Evolutionary conservation across 2,113 vertebrate genomes (phyloP), one percentile per base, ranked within the genome.

Genomic region (Clupea harengus): DNA sequence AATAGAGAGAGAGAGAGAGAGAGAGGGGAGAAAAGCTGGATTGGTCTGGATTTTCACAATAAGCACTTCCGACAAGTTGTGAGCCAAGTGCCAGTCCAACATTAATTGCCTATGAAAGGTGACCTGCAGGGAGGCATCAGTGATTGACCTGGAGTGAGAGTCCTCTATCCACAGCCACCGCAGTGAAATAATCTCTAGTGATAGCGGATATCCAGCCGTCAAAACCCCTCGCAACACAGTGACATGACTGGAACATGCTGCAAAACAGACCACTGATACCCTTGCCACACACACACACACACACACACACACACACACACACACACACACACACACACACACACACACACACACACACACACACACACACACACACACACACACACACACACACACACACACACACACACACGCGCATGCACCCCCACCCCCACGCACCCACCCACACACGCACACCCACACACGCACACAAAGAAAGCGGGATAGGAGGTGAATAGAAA

Each of bases 21-120:
- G 67, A 67, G 57, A 6, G 60, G 22, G n/a, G 60, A 6, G 1
- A n/a, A n/a, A 25, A 2, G n/a, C 67, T 39, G 67, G 28, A 75
- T 95, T 95, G 91, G 92, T 91, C 95, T 93, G 93, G 96, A 97
- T 96, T 95, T 94, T 94, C 95, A 97, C 92, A 93, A 97, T 98
- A 98, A 99, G 96, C 96, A 92, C 93, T 96, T 92, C 57, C 92
- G 98, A 99, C 98, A 99, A 97, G 95, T 97, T 95, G 96, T 93
- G 95, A 97, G 95, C 96, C 91, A 94, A 96, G 95, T 95, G 96
- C 96, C 95, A 96, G 95, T 96, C 96, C 94, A 95, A 99, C 98
- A 98, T 96, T 99, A 98, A 99, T 99, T 97, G 97, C 95, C 97
- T 96, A 96, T 97, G 98, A 99, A 98, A 98, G 98, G 97, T 97